phyloP scores from a whole-genome alignment of 1,140 invertebrate species.

The Drosophila lacteicornis region DNA sequence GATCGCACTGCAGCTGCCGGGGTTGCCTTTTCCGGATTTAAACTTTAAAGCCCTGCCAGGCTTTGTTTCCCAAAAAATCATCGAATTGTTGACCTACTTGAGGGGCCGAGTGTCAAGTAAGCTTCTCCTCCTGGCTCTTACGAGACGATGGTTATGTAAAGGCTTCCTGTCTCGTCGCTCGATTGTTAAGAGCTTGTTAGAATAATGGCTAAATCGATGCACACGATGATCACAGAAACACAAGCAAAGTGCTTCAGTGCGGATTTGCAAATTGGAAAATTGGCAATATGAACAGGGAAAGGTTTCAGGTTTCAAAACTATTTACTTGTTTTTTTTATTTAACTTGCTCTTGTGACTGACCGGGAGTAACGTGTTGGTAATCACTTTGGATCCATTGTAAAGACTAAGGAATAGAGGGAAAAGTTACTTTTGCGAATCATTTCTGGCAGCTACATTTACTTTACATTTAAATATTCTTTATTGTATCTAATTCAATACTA shows the following conservation, averaged over 20 bases:
- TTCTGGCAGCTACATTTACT: neutral
- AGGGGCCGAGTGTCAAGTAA: constrained; percentile 39
- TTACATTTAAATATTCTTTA: neutral
- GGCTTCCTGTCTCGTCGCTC: constrained; percentile 24
- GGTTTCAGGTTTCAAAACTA: neutral
- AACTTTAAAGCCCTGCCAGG: constrained; percentile 29
- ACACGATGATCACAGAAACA: constrained; percentile 30
- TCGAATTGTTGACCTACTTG: constrained; percentile 64
- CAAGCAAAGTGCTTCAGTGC: constrained; percentile 8
- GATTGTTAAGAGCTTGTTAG: constrained; percentile 62
- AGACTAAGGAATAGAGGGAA: constrained; percentile 1
- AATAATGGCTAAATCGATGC: constrained; percentile 68
- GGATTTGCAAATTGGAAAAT: constrained; percentile 27
- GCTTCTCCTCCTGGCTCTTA: constrained; percentile 15
- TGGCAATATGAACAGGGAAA: constrained; percentile 3
- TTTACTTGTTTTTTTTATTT: constrained; percentile 33
- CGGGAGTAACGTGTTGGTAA: constrained; percentile 18
- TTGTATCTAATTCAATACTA: too few species aligned
- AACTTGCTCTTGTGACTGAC: constrained; percentile 3
- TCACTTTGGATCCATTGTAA: constrained; percentile 17
- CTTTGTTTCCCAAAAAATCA: constrained; percentile 32
- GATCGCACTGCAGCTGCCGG: constrained; percentile 9
- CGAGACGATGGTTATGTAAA: constrained; percentile 41
- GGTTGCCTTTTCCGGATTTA: constrained; percentile 19
- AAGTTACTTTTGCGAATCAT: neutral